Percentiles rank a stretch among this genome's conserved stretches.
Conservation (phyloP, 2,797 vertebrate genomes). For the Alcedo quadribrachys region DNA sequence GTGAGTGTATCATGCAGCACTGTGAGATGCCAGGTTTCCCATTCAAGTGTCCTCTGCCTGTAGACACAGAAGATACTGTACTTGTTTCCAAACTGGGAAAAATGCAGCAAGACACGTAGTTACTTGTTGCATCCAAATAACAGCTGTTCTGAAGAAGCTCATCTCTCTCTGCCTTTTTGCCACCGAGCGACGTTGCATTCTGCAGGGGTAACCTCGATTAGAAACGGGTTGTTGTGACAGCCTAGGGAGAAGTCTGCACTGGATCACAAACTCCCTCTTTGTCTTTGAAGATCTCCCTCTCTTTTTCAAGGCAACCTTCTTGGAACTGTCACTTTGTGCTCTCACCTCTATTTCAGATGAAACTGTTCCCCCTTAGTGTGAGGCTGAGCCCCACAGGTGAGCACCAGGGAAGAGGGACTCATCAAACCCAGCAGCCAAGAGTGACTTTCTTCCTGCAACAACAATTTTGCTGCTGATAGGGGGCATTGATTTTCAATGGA, state of each 20-base stretch:
- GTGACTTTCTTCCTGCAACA: conserved; percentile 33
- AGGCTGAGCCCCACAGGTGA: neutral
- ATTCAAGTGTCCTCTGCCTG: neutral
- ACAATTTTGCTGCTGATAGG: conserved; percentile 10
- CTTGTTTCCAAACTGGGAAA: neutral
- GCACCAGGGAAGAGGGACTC: neutral
- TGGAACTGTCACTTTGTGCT: neutral
- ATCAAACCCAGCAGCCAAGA: neutral
- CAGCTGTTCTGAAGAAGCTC: neutral
- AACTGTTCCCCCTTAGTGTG: neutral
- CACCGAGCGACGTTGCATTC: neutral
- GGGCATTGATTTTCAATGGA: conserved; percentile 53
- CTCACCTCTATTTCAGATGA: neutral
- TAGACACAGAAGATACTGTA: neutral
- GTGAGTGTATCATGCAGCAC: neutral
- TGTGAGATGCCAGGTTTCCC: neutral
- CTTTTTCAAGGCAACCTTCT: conserved; percentile 5
- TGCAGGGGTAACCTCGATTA: neutral
- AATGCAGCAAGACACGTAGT: neutral
- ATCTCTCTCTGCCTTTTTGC: neutral
- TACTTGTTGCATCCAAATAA: neutral
- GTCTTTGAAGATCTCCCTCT: neutral
- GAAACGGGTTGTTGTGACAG: conserved; percentile 18
- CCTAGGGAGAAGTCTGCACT: neutral
- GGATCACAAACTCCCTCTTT: neutral